Base-by-base conservation (phyloP, 92 coral and sea anemone genomes). In the Blastomussa wellsi region DNA sequence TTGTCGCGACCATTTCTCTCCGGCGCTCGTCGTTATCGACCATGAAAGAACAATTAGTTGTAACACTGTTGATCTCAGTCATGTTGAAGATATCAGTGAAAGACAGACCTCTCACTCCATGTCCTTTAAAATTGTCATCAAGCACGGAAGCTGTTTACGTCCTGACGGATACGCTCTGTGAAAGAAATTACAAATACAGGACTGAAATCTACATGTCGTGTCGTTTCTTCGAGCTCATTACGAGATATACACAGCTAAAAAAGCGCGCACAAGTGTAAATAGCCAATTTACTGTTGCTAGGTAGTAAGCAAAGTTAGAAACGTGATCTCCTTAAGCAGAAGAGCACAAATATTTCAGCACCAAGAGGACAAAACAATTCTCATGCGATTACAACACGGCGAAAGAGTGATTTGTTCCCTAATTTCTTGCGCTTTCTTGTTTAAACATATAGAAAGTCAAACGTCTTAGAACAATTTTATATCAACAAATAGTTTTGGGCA, bases 401-500 rank as follows among this genome's bases (percentile, higher is more conserved):
- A 47, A 78, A 35, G 33, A 39, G 31, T 38, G 2, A 38, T 60
- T 79, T 64, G 36, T 60, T 62, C 60, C 39, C 49, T 64, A 65
- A 64, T 79, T 74, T 35, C 35, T 38, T 39, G 35, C 74, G 69
- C 51, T 39, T 31, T 60, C 83, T 62, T 55, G 20, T 62, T 26
- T 66, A 64, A 79, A 79, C 42, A 64, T 26, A 31, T 32, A 20
- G 74, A 33, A 62, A 24, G 73, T 37, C 60, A 62, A 60, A 79
- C 74, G 83, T 79, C 74, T 44, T 42, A 32, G 22, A 39, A 38
- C 72, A 37, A 66, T 41, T 65, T 64, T 20, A 62, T 59, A 36
- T 64, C 74, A 79, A 13, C 83, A 79, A 79, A 79, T 79, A 79
- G 55, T 41, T 41, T 31, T 38, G 72, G 37, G 74, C 83, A 79